Evolutionary conservation across 2,113 vertebrate genomes (phyloP).

Genomic region (Donacobius atricapilla): DNA sequence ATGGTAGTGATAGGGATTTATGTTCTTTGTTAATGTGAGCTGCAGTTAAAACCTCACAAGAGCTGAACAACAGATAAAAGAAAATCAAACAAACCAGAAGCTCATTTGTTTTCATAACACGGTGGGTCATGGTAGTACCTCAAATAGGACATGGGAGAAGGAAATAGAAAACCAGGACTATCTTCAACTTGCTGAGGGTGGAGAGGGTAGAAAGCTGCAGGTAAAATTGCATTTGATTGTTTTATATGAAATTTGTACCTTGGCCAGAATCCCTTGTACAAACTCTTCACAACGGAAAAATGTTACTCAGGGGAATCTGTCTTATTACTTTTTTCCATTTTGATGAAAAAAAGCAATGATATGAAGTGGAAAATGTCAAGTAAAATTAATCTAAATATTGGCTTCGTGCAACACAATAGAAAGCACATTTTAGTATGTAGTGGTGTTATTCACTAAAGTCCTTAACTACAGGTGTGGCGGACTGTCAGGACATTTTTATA

Average conservation of each 20-base stretch:
- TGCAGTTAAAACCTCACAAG: neutral
- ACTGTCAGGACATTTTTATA: neutral
- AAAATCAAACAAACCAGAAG: neutral
- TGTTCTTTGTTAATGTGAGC: neutral
- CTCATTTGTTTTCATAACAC: neutral
- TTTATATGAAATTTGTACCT: neutral
- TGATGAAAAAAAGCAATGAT: conserved; percentile 50
- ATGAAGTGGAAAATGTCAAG: conserved; percentile 51
- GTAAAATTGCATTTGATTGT: neutral
- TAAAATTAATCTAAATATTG: conserved; percentile 44
- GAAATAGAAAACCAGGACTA: neutral
- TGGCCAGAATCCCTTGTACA: neutral
- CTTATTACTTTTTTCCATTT: conserved; percentile 29
- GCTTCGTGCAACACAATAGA: neutral
- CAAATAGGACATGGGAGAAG: neutral
- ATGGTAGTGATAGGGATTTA: neutral
- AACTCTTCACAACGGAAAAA: conserved; percentile 47
- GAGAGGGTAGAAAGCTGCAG: neutral
- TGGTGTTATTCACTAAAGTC: conserved; percentile 30
- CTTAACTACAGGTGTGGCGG: conserved; percentile 28
- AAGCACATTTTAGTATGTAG: conserved; percentile 41
- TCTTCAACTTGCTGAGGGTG: neutral
- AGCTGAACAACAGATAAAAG: neutral
- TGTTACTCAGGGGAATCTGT: conserved; percentile 22
- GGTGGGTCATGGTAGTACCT: neutral